Evolutionary conservation across 2,888 invertebrate species (phyloP), one percentile per base, ranked within the genome.

Genomic region (Creontiades dilutus): DNA sequence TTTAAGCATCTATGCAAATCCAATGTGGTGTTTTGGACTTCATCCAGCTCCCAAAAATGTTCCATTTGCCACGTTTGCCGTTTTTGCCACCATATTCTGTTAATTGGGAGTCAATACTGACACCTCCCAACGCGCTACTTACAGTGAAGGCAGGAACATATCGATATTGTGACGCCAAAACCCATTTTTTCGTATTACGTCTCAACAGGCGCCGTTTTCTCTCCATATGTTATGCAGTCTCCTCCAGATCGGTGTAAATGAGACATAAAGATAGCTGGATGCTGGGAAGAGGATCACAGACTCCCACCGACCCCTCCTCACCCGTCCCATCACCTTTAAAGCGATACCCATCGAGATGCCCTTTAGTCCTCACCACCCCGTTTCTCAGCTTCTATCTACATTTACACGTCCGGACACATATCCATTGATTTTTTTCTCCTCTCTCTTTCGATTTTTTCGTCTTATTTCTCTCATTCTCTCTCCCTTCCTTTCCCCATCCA

Each of bases 381-480:
- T 57, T 57, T 57, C 57, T 57, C 57, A 57, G 57, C 57, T 57
- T 57, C 68, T 68, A 68, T 68, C 68, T 68, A 68, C 68, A 68
- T 68, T 68, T 68, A 68, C 68, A 68, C 68, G 68, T 23, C 68
- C 68, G 68, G 68, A 68, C 68, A 68, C 68, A 68, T 68, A 68
- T 68, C 68, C 68, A 68, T 68, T 68, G 68, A 68, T 68, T 68
- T 68, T 68, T 68, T 68, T 23, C 23, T 23, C 12, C 68, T 68
- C 23, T 23, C 23, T 68, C 19, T 52, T 52, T 52, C 52, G 52
- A 68, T 68, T 68, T 68, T 19, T 68, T 52, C 52, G 19, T 68
- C 23, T 68, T 68, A 68, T 11, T 23, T 19, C 68, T 19, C 23
- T 68, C 68, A 68, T 68, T 68, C 68, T 23, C 68, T 23, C 68